phyloP scores from a whole-genome alignment of 2,888 invertebrate genomes.

The Pediacus dermestoides region DNA sequence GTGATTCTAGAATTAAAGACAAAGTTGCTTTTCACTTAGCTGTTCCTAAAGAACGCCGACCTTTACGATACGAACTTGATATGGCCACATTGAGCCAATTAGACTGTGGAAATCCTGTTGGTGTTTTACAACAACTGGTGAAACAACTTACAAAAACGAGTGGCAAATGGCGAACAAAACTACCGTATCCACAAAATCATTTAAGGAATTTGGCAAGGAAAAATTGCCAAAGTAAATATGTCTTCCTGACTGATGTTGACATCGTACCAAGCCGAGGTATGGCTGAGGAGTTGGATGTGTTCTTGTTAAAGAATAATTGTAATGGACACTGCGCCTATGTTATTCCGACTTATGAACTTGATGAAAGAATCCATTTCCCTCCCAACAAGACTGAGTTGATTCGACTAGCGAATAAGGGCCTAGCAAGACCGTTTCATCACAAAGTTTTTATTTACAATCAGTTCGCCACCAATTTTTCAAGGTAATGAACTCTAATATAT shows the following conservation, averaged over 20 bases:
- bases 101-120: constrained; percentile 68
- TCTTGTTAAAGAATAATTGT: constrained; percentile 57
- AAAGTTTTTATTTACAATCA: constrained; percentile 91
- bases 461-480: constrained; percentile 85
- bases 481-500: constrained; percentile 57
- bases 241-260: constrained; percentile 85
- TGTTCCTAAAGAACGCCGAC: constrained; percentile 58
- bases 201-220: constrained; percentile 81
- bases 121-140: constrained; percentile 58
- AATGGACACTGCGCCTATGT: constrained; percentile 76
- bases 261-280: constrained; percentile 77
- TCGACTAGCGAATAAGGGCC: constrained; percentile 69
- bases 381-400: constrained; percentile 75
- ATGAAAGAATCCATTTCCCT: constrained; percentile 74
- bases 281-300: constrained; percentile 66
- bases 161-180: constrained; percentile 63
- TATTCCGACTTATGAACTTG: constrained; percentile 86
- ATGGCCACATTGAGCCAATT: constrained; percentile 43
- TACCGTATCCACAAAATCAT: constrained; percentile 87
- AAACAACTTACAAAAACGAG: constrained; percentile 41
- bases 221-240: constrained; percentile 75
- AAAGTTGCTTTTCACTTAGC: constrained; percentile 74
- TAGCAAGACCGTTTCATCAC: constrained; percentile 85
- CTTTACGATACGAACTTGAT: constrained; percentile 39
- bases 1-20: constrained; percentile 68